phyloP scores from a whole-genome alignment of 2,113 vertebrate species.

The Mormyrus iriodes region DNA sequence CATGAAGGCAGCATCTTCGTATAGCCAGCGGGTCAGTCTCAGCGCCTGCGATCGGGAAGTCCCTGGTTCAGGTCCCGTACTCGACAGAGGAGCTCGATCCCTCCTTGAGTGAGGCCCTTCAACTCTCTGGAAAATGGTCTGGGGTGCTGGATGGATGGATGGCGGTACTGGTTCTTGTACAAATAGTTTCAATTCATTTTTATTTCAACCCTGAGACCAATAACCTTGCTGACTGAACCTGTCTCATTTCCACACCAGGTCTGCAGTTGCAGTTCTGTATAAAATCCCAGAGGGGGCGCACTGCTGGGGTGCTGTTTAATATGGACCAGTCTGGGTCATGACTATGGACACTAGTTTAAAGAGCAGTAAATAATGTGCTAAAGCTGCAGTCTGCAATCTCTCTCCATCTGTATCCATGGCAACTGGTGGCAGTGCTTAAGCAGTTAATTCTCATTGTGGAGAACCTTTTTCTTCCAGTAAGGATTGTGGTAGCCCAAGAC shows the following conservation, averaged over 20 bases:
- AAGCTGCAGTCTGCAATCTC: not conserved
- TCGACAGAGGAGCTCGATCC: not conserved
- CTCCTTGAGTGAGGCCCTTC: not conserved
- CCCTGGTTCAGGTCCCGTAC: not conserved
- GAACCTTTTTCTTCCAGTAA: not conserved
- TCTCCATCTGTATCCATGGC: constrained; percentile 13
- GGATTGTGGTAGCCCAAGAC: not conserved
- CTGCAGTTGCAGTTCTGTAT: not conserved
- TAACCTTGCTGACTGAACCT: not conserved
- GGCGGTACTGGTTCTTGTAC: not conserved
- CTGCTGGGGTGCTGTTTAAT: not conserved
- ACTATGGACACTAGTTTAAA: not conserved
- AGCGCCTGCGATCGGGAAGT: not conserved
- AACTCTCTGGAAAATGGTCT: not conserved
- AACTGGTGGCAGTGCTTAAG: not conserved
- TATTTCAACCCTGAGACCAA: not conserved
- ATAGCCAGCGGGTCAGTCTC: not conserved
- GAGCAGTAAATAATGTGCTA: not conserved
- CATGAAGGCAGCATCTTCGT: not conserved
- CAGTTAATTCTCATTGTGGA: not conserved
- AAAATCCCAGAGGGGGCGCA: not conserved
- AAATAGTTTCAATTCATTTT: not conserved
- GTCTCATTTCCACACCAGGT: not conserved
- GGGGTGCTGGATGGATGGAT: not conserved
- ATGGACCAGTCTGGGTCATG: not conserved